phyloP scores from a whole-genome alignment of 2,888 invertebrate genomes.

The Aspidapion aeneum region DNA sequence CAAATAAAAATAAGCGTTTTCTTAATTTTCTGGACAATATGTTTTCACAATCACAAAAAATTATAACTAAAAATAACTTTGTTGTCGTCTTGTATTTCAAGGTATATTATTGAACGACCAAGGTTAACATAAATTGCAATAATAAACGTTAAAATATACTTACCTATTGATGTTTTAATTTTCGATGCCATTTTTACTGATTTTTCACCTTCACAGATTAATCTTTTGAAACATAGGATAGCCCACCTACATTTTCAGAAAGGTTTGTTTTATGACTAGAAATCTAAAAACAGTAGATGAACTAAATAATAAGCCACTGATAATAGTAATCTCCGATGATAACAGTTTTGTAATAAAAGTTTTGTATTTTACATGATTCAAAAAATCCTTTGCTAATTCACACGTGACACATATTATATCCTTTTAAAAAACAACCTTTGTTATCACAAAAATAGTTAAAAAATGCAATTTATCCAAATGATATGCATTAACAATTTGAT shows the following conservation, averaged over 20 bases:
- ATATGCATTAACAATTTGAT: background rate
- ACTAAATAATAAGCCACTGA: background rate
- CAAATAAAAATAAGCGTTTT: no score
- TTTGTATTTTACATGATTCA: background rate
- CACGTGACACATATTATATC: background rate
- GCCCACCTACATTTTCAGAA: background rate
- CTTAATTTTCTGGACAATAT: no score
- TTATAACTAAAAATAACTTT: no score
- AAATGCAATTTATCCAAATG: background rate
- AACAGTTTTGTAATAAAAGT: background rate
- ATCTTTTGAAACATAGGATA: background rate
- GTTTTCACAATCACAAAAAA: no score
- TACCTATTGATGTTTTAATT: background rate
- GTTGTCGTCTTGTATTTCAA: no score
- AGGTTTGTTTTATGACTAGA: background rate
- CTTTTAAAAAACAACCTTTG: background rate
- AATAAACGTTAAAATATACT: no score
- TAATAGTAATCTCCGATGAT: background rate
- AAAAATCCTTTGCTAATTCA: background rate
- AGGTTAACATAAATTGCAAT: no score
- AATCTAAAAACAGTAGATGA: background rate
- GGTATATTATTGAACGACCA: no score
- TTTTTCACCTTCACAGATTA: background rate
- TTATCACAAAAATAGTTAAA: background rate
- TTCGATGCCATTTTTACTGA: background rate